phyloP scores from a whole-genome alignment of 1,140 invertebrate genomes.

The Caenorhabditis remanei region DNA sequence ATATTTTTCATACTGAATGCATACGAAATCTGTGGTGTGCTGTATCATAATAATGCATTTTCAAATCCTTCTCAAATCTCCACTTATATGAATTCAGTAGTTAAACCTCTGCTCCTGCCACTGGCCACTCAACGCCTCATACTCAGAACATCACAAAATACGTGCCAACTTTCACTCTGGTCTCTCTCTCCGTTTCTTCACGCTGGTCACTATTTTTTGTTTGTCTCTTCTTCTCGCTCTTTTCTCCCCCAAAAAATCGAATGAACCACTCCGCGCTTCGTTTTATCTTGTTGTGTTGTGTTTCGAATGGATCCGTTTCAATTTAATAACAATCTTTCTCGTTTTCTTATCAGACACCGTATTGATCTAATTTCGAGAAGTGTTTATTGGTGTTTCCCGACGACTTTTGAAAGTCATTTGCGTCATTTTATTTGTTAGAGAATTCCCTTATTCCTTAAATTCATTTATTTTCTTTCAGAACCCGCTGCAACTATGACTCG shows the following conservation, averaged over 20 bases:
- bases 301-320: not conserved
- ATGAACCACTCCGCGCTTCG: slow-evolving; percentile 16
- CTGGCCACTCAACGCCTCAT: not conserved
- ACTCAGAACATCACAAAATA: slow-evolving; percentile 36
- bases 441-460: not conserved
- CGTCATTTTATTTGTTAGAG: not conserved
- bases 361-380: slow-evolving; percentile 11
- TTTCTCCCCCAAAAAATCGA: slow-evolving; percentile 17
- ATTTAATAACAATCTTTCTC: not conserved
- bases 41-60: not conserved
- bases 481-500: slow-evolving; percentile 79
- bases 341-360: not conserved
- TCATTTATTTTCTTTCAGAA: slow-evolving; percentile 4
- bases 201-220: no score
- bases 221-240: not conserved
- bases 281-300: slow-evolving; percentile 34
- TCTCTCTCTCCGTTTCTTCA: not conserved
- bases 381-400: not conserved
- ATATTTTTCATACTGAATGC: not conserved
- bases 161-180: slow-evolving; percentile 31
- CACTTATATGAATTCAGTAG: not conserved
- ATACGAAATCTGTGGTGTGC: not conserved
- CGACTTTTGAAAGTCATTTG: slow-evolving; percentile 23
- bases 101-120: not conserved
- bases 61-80: not conserved